phyloP scores from a whole-genome alignment of 2,888 invertebrate genomes.

The Sminthurinus aureus region DNA sequence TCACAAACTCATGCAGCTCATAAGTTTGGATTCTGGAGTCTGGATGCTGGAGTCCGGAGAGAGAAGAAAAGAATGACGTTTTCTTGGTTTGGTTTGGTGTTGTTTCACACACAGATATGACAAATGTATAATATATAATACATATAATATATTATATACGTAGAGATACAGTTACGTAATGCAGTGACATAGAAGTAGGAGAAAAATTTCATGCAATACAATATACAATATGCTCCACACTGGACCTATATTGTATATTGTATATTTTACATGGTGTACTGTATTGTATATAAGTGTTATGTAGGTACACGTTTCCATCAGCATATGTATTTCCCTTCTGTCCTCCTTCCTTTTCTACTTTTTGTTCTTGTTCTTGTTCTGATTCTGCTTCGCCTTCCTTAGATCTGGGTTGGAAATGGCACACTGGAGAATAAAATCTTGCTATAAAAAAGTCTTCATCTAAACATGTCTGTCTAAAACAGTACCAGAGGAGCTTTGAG shows the following conservation, averaged over 20 bases:
- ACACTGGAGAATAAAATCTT: constrained; percentile 24
- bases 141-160: too few species aligned
- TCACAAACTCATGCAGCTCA: too few species aligned
- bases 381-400: too few species aligned
- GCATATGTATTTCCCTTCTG: constrained; percentile 9
- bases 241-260: too few species aligned
- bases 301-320: too few species aligned
- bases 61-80: constrained; percentile 17
- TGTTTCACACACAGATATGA: constrained; percentile 1
- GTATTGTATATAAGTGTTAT: too few species aligned
- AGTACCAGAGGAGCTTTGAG: too few species aligned
- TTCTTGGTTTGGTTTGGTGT: constrained; percentile 20
- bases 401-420: not conserved
- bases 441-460: constrained; percentile 22
- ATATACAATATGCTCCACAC: too few species aligned
- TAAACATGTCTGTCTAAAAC: constrained; percentile 12
- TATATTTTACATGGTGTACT: too few species aligned
- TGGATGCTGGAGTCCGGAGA: not conserved
- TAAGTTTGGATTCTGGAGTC: not conserved
- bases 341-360: not conserved
- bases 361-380: not conserved
- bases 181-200: too few species aligned
- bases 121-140: not conserved
- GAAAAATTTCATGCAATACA: too few species aligned
- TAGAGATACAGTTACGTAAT: too few species aligned